Conservation (phyloP, 2,888 invertebrate genomes). For the Cephalotes varians region DNA sequence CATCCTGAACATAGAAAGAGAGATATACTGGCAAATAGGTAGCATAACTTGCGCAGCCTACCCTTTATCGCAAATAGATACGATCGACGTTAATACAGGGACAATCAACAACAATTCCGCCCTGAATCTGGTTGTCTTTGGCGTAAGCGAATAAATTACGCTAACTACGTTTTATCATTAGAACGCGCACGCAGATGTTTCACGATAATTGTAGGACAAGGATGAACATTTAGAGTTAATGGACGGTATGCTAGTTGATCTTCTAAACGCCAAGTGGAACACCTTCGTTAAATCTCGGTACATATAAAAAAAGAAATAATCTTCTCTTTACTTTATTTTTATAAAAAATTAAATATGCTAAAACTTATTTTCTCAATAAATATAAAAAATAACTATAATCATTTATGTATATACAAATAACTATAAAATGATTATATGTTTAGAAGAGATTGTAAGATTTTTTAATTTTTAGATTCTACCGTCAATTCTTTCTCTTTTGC, state of each 20-base stretch:
- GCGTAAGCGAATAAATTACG: conserved; percentile 88
- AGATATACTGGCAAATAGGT: conserved; percentile 99
- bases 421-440: neutral
- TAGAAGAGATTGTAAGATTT: neutral
- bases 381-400: neutral
- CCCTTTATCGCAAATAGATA: conserved; percentile 97
- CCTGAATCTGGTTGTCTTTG: conserved; percentile 97
- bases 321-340: neutral
- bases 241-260: conserved; percentile 97
- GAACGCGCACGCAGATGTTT: neutral
- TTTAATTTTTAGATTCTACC: conserved; percentile 91
- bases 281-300: conserved; percentile 95
- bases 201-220: conserved; percentile 90
- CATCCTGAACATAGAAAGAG: conserved; percentile 97
- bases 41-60: conserved; percentile 99
- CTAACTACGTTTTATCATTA: neutral
- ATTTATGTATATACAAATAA: no score
- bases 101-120: conserved; percentile 98
- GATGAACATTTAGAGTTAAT: conserved; percentile 97
- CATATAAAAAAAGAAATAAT: neutral
- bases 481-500: conserved; percentile 96
- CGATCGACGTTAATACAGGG: conserved; percentile 96
- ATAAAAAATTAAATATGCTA: neutral
- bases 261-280: conserved; percentile 99
- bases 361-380: neutral